Base-by-base conservation (phyloP, 23 tunicate species). In the Ciona savignyi region DNA sequence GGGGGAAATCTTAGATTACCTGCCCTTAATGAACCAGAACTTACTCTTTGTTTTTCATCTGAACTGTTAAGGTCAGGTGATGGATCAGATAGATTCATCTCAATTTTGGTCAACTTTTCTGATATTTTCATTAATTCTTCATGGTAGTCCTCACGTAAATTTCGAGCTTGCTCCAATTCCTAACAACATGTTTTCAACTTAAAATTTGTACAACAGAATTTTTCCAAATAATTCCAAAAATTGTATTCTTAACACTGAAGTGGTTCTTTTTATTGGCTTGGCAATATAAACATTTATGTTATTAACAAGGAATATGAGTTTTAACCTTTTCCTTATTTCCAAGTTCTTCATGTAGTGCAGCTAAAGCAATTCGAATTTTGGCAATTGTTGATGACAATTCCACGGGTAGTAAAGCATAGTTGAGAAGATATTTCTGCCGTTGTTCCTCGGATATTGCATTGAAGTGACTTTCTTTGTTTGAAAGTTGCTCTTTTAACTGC, bases 141-240 rank as follows among this genome's bases (percentile, higher is more conserved):
- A 34, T 80, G 91, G 60, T 85, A 91, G 61, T 91, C 92, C 30
- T 84, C 84, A 28, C 97, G 79, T 9, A 91, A 33, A 51, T 80
- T 29, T 29, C 77, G 35, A 26, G 97, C 91, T 1, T 72, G 32
- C 51, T 84, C 97, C 49, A 91, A 70, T 21, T 80, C 97, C 97
- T 91, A 33, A 21, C 63, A 24, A 31, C 33, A 33, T 64, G 6
- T 49, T 49, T 49, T 15, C 61, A 49, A 49, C 61, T 11, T 20
- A 15, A 49, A 49, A 49, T 15, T 49, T 49, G 15, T 49, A 49
- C 20, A 49, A 49, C 20, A 49, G 61, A 49, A 20, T 49, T 49
- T n/a, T n/a, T n/a, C n/a, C n/a, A n/a, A n/a, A n/a, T n/a, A n/a
- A n/a, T n/a, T n/a, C n/a, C n/a, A n/a, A n/a, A n/a, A n/a, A n/a